A percentile compares a stretch with the other conserved stretches of the same genome.
Evolutionary conservation across 2,888 invertebrate genomes (phyloP).

Genomic region (Pammene fasciana): DNA sequence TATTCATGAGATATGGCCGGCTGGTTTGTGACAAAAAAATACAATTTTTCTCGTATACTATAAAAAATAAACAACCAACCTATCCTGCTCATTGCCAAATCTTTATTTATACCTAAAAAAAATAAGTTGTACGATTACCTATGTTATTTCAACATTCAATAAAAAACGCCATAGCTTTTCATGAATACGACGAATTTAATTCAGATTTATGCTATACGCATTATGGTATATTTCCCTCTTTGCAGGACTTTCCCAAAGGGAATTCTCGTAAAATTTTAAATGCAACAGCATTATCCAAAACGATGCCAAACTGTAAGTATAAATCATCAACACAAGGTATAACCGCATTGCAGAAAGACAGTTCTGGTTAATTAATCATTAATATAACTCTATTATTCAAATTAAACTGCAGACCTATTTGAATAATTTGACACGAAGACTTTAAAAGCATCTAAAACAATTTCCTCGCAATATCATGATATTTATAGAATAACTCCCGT

Average conservation of each 20-base stretch:
- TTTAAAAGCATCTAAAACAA: slow-evolving; percentile 17
- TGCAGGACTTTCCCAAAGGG: not conserved
- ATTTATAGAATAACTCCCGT: not conserved
- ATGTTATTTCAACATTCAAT: not conserved
- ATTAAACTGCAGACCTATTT: slow-evolving; percentile 15
- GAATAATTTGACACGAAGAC: slow-evolving; percentile 33
- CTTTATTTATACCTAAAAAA: too few species aligned
- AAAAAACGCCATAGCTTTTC: not conserved
- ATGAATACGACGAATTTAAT: too few species aligned
- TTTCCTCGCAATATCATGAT: not conserved
- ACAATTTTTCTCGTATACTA: not conserved
- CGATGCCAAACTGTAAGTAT: not conserved
- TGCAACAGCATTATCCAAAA: not conserved
- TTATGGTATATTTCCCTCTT: not conserved
- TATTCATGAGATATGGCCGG: slow-evolving; percentile 27
- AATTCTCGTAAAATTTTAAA: not conserved
- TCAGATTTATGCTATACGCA: too few species aligned
- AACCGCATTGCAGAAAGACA: slow-evolving; percentile 27
- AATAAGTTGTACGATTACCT: too few species aligned
- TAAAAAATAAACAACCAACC: not conserved
- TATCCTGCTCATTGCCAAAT: not conserved
- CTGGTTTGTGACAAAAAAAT: slow-evolving; percentile 13
- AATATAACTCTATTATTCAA: slow-evolving; percentile 25
- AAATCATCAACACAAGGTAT: slow-evolving; percentile 25
- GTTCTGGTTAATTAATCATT: slow-evolving; percentile 23